Evolutionary conservation across 64 coral and sea anemone species (phyloP).

Genomic region (Actinia equina): DNA sequence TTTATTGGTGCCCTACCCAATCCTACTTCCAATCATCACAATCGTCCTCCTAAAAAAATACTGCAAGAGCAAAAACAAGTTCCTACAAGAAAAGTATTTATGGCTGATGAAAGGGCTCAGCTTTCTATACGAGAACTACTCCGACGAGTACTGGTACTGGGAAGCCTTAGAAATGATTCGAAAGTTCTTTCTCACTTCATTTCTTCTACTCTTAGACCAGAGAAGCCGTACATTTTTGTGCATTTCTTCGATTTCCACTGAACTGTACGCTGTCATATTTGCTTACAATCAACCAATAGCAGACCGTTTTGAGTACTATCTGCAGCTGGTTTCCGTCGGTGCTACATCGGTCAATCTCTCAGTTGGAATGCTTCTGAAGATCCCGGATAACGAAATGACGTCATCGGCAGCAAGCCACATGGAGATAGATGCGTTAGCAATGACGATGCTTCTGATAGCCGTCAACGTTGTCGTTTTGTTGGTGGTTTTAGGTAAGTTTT

Average conservation of each 20-base stretch:
- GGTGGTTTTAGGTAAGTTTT: conserved; percentile 23
- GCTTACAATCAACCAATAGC: conserved; percentile 5
- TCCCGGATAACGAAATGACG: conserved; percentile 31
- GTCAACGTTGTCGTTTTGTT: conserved; percentile 32
- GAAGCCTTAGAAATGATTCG: conserved; percentile 7
- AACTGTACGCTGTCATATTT: conserved; percentile 19
- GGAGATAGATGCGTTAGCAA: conserved; percentile 4
- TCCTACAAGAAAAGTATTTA: not conserved
- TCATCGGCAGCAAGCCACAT: not conserved
- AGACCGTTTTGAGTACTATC: conserved; percentile 20
- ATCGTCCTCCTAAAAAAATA: not conserved
- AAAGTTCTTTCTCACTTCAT: conserved; percentile 14
- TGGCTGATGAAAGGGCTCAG: conserved; percentile 13
- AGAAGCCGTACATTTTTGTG: conserved; percentile 22
- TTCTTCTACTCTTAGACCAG: not conserved
- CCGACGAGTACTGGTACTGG: conserved; percentile 20
- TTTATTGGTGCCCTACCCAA: not conserved
- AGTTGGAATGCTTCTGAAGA: conserved; percentile 39
- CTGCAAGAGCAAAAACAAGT: not conserved
- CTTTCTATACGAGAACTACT: conserved; percentile 65
- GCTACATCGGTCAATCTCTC: conserved; percentile 38
- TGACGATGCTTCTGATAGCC: conserved; percentile 25
- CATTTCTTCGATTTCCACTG: not conserved
- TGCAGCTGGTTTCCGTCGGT: conserved; percentile 7
- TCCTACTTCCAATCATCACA: not conserved